These are phyloP conservation scores for Drosophila ananassae DNA, from an alignment of 1,140 invertebrate genomes.

Conservation along the genomic window DNA sequence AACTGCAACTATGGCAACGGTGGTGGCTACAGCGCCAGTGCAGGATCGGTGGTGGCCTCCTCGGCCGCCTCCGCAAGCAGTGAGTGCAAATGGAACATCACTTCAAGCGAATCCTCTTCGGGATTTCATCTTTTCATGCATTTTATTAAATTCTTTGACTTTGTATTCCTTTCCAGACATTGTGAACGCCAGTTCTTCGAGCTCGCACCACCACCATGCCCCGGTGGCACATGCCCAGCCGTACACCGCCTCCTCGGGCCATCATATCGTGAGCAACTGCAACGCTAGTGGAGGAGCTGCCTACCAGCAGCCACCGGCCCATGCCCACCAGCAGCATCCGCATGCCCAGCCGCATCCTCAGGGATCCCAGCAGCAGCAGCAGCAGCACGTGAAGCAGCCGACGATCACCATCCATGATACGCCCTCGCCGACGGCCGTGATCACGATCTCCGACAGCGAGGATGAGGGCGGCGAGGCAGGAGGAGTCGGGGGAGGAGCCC, in stretches of 20 bases:
- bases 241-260: constrained; percentile 56
- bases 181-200: constrained; percentile 66
- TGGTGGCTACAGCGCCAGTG: constrained; percentile 53
- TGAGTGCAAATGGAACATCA: constrained; percentile 42
- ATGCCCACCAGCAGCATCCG: constrained; percentile 80
- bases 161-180: constrained; percentile 53
- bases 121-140: neutral
- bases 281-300: constrained; percentile 64
- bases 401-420: constrained; percentile 96
- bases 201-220: constrained; percentile 69
- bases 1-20: constrained; percentile 81
- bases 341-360: constrained; percentile 61
- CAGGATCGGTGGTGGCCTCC: constrained; percentile 65
- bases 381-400: constrained; percentile 76
- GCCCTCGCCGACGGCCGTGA: constrained; percentile 94
- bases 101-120: neutral
- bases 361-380: constrained; percentile 79
- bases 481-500: constrained; percentile 51
- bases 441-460: constrained; percentile 98
- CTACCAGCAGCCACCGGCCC: constrained; percentile 70
- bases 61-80: constrained; percentile 74
- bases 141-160: too few relatives aligned
- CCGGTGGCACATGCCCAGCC: constrained; percentile 64
- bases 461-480: constrained; percentile 88
- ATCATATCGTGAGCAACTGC: constrained; percentile 72